A percentile compares a stretch with the other conserved stretches of the same genome.
Evolutionary conservation across 2,113 vertebrate species (phyloP).

Genomic region (Plestiodon gilberti): DNA sequence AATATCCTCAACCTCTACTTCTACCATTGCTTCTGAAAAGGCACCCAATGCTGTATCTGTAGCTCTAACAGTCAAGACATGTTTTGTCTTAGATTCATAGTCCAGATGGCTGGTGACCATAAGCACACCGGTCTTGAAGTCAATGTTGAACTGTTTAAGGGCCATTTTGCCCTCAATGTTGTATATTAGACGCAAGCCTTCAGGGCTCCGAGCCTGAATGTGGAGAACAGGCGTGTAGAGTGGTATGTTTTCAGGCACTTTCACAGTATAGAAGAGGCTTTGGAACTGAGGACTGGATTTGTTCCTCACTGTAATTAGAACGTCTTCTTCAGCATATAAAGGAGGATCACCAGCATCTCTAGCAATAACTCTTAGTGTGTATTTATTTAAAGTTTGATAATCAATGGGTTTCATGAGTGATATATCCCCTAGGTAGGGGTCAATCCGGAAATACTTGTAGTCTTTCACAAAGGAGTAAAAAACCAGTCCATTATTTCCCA

Average conservation of each 20-base stretch:
- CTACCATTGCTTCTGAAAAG: slow-evolving; percentile 90
- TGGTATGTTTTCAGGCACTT: slow-evolving; percentile 90
- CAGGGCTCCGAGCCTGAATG: slow-evolving; percentile 93
- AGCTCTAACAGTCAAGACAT: slow-evolving; percentile 87
- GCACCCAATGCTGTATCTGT: slow-evolving; percentile 91
- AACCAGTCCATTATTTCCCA: slow-evolving; percentile 84
- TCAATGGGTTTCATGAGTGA: slow-evolving; percentile 91
- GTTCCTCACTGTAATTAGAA: slow-evolving; percentile 91
- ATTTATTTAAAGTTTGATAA: slow-evolving; percentile 91
- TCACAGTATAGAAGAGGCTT: slow-evolving; percentile 88
- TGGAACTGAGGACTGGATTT: slow-evolving; percentile 94
- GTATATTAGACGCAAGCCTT: slow-evolving; percentile 94
- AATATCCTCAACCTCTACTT: slow-evolving; percentile 91
- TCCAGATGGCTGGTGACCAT: slow-evolving; percentile 90
- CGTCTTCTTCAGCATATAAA: slow-evolving; percentile 78
- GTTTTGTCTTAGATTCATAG: slow-evolving; percentile 84
- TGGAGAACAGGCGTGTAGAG: slow-evolving; percentile 91
- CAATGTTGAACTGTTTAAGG: slow-evolving; percentile 85
- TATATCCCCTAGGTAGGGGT: slow-evolving; percentile 90
- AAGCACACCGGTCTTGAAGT: slow-evolving; percentile 94
- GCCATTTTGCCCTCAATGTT: slow-evolving; percentile 90
- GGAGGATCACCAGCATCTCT: slow-evolving; percentile 84
- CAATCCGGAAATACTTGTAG: slow-evolving; percentile 90
- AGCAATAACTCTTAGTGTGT: slow-evolving; percentile 86
- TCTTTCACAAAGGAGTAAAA: slow-evolving; percentile 88